phyloP scores from a whole-genome alignment of 2,888 invertebrate species.

The Napeogenes sylphis region DNA sequence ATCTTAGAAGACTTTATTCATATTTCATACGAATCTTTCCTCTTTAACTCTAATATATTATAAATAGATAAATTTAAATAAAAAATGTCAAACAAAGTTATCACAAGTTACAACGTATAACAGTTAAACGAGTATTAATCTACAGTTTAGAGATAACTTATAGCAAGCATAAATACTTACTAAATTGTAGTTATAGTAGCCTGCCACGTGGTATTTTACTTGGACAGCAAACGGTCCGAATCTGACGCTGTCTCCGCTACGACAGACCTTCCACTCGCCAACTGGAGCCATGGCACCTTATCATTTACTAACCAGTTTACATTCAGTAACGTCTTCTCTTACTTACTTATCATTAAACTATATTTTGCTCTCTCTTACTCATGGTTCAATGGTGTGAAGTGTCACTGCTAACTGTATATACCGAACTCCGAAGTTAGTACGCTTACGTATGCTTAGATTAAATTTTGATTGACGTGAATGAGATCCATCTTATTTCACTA shows the following conservation, averaged over 20 bases:
- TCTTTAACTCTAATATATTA: no score
- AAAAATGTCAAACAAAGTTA: no score
- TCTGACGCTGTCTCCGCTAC: slow-evolving; percentile 63
- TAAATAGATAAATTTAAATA: no score
- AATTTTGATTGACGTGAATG: slow-evolving; percentile 7
- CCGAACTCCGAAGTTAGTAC: slow-evolving; percentile 31
- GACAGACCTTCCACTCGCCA: slow-evolving; percentile 50
- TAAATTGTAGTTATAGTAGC: slow-evolving; percentile 49
- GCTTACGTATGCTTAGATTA: slow-evolving; percentile 15
- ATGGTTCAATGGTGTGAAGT: slow-evolving; percentile 28
- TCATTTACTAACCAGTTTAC: slow-evolving; percentile 33
- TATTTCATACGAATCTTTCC: no score
- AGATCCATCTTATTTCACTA: neutral
- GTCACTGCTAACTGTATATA: slow-evolving; percentile 20
- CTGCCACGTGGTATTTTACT: slow-evolving; percentile 63
- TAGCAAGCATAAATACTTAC: slow-evolving; percentile 47
- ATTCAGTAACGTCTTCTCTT: slow-evolving; percentile 19
- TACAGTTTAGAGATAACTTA: neutral
- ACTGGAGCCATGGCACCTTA: slow-evolving; percentile 33
- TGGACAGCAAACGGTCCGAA: slow-evolving; percentile 47
- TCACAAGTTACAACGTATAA: neutral
- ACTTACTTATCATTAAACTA: slow-evolving; percentile 6
- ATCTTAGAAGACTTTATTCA: no score
- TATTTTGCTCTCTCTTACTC: slow-evolving; percentile 27
- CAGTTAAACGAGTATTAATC: neutral